Evolutionary conservation across 23 tunicate genomes (phyloP), one percentile per base, ranked within the genome.

Genomic region (Clavelina lepadiformis): DNA sequence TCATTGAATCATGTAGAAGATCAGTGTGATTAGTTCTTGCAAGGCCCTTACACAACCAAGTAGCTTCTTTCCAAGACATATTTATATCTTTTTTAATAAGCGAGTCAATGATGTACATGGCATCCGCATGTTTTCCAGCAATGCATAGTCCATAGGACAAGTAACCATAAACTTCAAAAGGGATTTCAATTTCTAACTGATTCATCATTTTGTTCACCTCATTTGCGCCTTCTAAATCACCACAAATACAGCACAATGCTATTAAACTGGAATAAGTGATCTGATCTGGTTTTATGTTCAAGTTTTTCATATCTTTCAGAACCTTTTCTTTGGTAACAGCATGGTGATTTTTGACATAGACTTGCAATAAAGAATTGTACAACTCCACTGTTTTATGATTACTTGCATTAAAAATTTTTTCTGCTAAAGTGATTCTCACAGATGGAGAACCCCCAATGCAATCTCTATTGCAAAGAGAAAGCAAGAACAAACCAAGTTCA

Each of bases 151-250:
- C 57, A 66, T 46, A 66, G 5, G 72, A 36, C 18, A 66, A 5
- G 29, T 46, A 66, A 11, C 57, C 57, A 20, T 66, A 20, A 2
- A 66, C 22, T 5, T 66, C 72, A 21, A 28, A 23, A 5, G 57
- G 34, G 2, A 66, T 3, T 21, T 24, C 18, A 19, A 46, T 22
- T 8, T 46, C 24, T 27, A 5, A 23, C 47, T 24, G 21, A 3
- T 46, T 66, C 28, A 44, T 38, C 46, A 46, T 6, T 20, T 46
- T 38, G 5, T 46, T 7, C 3, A 63, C 24, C 28, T 23, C 13
- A 22, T 63, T 7, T 36, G 72, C 72, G 47, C 57, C 57, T 26
- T 46, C 29, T 8, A 66, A 13, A 46, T 66, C 72, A 3, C 72
- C 57, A 25, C 28, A 5, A 18, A 66, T 8, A 23, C 33, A 20